Evolutionary conservation across 2,113 vertebrate genomes (phyloP).

Genomic region (Salvelinus sp.): DNA sequence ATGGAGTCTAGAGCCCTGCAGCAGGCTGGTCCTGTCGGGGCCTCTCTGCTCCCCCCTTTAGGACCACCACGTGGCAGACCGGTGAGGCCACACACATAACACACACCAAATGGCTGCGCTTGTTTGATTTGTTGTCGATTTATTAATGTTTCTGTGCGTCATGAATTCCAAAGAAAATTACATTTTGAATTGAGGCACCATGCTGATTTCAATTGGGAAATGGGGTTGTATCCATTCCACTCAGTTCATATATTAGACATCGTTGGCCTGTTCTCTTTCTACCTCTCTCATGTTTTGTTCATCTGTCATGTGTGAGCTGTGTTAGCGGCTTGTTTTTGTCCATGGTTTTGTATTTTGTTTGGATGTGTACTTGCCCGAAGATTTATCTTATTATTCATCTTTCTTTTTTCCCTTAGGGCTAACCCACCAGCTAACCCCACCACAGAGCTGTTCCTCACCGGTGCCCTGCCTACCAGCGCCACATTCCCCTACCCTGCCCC

Average conservation of each 20-base stretch:
- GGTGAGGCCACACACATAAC: conserved; percentile 69
- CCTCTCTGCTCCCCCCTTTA: conserved; percentile 91
- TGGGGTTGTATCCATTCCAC: no score
- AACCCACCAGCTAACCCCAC: conserved; percentile 90
- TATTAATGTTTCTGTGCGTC: no score
- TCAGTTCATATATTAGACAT: no score
- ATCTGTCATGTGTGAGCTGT: no score
- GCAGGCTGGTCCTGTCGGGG: conserved; percentile 90
- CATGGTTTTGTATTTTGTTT: background rate
- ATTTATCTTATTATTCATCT: no score
- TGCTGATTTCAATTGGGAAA: no score
- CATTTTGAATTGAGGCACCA: no score
- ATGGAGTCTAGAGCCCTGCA: conserved; percentile 89
- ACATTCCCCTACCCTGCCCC: conserved; percentile 86
- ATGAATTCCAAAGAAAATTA: no score
- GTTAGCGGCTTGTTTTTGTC: background rate
- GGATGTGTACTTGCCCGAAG: no score
- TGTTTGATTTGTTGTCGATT: no score
- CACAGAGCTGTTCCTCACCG: conserved; percentile 91
- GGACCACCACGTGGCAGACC: conserved; percentile 91
- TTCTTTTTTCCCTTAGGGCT: conserved; percentile 71
- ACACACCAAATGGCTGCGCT: background rate
- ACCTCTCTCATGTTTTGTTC: no score
- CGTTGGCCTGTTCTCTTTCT: no score
- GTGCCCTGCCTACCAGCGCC: conserved; percentile 87